A percentile compares a stretch with the other conserved stretches of the same genome.
Evolutionary conservation across 1,140 invertebrate genomes (phyloP).

Genomic region (Phocides pigmalion): DNA sequence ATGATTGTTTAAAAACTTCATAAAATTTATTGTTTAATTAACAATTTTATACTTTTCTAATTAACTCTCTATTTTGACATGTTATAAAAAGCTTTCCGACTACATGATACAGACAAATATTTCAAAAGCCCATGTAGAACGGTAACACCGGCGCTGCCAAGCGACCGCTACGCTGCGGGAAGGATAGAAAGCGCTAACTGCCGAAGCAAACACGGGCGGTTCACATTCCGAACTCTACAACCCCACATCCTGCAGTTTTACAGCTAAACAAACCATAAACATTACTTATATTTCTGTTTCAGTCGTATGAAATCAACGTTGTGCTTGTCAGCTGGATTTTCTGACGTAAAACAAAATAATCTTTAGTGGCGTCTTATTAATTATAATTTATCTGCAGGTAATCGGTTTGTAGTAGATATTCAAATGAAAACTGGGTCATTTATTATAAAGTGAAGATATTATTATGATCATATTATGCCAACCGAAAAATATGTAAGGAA

Average conservation of each 20-base stretch:
- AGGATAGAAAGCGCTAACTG: slow-evolving; percentile 20
- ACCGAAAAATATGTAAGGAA: no score
- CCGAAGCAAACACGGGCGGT: slow-evolving; percentile 23
- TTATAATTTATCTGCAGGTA: no score
- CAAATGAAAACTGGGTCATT: no score
- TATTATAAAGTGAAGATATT: no score
- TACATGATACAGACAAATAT: background rate
- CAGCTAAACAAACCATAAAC: slow-evolving; percentile 15
- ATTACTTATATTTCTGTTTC: background rate
- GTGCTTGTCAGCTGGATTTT: background rate
- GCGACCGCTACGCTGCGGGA: slow-evolving; percentile 3
- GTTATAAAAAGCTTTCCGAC: background rate
- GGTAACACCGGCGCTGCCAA: slow-evolving; percentile 6
- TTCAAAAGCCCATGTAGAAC: slow-evolving; percentile 16
- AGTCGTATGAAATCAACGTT: background rate
- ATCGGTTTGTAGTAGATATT: no score
- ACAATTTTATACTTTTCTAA: no score
- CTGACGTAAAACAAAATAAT: no score
- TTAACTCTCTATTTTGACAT: background rate
- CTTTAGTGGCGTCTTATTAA: no score
- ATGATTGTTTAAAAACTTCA: no score
- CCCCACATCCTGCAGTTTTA: slow-evolving; percentile 22
- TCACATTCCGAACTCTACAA: slow-evolving; percentile 23
- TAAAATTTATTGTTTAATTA: no score
- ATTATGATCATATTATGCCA: no score